A percentile compares a stretch with the other conserved stretches of the same genome.
Evolutionary conservation across 1,140 invertebrate genomes (phyloP).

Genomic region (Lepidurus packardi): DNA sequence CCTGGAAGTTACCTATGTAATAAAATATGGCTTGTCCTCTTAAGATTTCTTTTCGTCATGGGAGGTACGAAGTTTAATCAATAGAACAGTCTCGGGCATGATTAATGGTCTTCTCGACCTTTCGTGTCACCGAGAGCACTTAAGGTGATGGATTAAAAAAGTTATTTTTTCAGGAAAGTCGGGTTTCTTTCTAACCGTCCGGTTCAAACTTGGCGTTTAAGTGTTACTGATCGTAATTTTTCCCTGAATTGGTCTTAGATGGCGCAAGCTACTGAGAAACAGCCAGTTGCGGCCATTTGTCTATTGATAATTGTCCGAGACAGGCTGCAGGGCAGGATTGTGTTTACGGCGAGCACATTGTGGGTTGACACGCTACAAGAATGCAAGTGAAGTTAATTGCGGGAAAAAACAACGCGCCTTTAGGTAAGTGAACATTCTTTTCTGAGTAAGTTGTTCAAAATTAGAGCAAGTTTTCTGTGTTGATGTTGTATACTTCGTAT

Average conservation of each 20-base stretch:
- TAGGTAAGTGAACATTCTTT: slow-evolving; percentile 45
- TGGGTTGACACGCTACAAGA: neutral
- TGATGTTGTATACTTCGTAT: neutral
- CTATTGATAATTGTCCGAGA: neutral
- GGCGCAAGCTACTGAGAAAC: neutral
- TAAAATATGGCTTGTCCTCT: neutral
- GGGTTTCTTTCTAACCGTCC: neutral
- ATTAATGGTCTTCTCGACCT: neutral
- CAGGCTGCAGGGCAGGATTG: neutral
- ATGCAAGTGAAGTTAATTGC: slow-evolving; percentile 7
- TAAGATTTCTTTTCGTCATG: neutral
- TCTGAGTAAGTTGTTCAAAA: slow-evolving; percentile 36
- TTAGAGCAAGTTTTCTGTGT: neutral
- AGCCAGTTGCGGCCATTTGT: neutral
- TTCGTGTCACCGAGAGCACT: neutral
- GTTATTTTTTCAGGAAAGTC: neutral
- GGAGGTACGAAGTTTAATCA: neutral
- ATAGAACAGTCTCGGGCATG: neutral
- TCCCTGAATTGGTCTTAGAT: neutral
- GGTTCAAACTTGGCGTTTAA: neutral
- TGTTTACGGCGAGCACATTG: slow-evolving; percentile 2
- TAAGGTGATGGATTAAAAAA: neutral
- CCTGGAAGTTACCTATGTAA: neutral
- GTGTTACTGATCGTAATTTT: neutral
- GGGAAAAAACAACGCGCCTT: neutral